Percentiles rank a stretch among this genome's conserved stretches.
Conservation (phyloP, 2,888 invertebrate genomes). For the Drosophila hamatofila region DNA sequence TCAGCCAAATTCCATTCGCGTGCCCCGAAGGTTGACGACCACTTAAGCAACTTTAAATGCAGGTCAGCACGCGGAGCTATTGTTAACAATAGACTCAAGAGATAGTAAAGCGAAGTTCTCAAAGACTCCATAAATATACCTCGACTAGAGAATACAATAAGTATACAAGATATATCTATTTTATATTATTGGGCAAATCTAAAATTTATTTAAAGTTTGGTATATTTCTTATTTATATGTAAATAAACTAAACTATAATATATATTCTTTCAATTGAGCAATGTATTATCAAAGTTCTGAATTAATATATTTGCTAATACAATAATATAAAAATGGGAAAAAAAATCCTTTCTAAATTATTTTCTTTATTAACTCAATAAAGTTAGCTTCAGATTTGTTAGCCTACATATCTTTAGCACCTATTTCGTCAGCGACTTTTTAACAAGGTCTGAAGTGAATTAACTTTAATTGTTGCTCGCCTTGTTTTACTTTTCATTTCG, state of each 20-base stretch:
- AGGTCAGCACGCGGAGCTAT: conserved; percentile 56
- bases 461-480: conserved; percentile 14
- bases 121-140: background rate
- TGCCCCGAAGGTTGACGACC: conserved; percentile 34
- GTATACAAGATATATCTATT: background rate
- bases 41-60: conserved; percentile 76
- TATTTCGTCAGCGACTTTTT: background rate
- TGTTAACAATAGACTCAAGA: conserved; percentile 44
- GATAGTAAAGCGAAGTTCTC: conserved; percentile 27
- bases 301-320: no score
- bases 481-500: conserved; percentile 15
- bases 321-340: no score
- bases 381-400: background rate
- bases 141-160: background rate
- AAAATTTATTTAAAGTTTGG: no score
- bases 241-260: no score
- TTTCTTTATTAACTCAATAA: background rate
- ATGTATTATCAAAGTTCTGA: no score
- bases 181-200: background rate
- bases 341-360: no score
- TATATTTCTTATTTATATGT: no score
- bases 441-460: background rate
- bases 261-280: no score
- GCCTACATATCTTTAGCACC: background rate
- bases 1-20: conserved; percentile 32